Base-by-base conservation (phyloP, 1,140 invertebrate species). In the Lordiphosa mommai region DNA sequence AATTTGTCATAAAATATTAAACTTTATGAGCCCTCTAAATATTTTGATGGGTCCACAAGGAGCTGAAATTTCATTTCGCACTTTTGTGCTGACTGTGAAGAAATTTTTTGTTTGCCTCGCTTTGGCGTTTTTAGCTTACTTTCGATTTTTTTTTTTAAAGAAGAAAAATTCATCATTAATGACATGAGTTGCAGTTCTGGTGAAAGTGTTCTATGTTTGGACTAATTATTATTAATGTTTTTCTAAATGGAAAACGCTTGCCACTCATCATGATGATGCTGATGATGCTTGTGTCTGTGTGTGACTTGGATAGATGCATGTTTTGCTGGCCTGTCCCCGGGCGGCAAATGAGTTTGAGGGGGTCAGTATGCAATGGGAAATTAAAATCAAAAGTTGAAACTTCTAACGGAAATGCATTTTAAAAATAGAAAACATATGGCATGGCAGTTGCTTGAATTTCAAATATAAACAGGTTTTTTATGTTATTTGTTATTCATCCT, bases 11-110 rank as follows among this genome's bases (percentile, higher is more conserved):
- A 85, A 84, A 85, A 43, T 77, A 40, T 36, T 10, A 47, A 44
- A 65, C 27, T 79, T 84, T 85, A 84, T 58, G 77, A 56, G 72
- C 63, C 59, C 76, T 46, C 71, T 80, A 80, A 80, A 80, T 80
- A 80, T 85, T 84, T 85, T 84, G 79, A 85, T 84, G 60, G 61
- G 3, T 38, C 49, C 41, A 43, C 32, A 38, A 30, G 46, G 30
- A 51, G 69, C 74, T 43, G 48, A 70, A 66, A 76, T 55, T 57
- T 50, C 43, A 59, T 70, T 60, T 52, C 34, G 40, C 20, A 30
- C 13, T 36, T 40, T 66, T 60, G 51, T 37, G 76, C 76, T 82
- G 79, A 82, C 59, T 56, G 17, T 55, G 38, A 50, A 50, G 43
- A 53, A 57, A 71, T 38, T 44, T 46, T 49, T 50, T 43, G 43